Base-by-base conservation (phyloP, 2,888 invertebrate species). In the Corythucha ciliata region DNA sequence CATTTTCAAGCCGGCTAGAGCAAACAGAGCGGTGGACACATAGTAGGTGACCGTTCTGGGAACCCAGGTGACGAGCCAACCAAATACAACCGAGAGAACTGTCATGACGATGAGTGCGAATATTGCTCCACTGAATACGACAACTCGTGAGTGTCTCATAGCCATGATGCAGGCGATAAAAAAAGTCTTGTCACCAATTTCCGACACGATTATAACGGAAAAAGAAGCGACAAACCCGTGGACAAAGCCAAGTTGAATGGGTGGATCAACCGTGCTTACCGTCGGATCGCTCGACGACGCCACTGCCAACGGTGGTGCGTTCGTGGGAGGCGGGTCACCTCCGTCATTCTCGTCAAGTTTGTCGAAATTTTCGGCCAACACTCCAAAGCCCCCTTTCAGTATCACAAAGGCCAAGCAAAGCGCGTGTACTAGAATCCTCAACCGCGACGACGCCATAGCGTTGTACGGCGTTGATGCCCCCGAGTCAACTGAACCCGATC, bases 161-260 rank as follows among this genome's bases (percentile, higher is more conserved):
- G 98, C 94, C 96, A 98, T 93, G 57, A 98, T 96, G 60, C 96
- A 96, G 26, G 98, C 97, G 63, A 98, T 98, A 72, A 98, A 98
- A 74, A 98, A 98, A 10, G 97, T 98, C 72, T 97, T 98, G 72
- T 98, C 97, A 10, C 96, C 97, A 53, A 98, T 73, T 72, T 98
- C 98, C 1, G 96, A 96, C 41, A 98, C 93, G 55, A 98, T 75
- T 63, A 98, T 97, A 59, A 99, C 92, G 41, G 93, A 93, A 56
- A 98, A 75, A 0, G 97, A 87, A 34, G 97, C 94, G 48, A 96
- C 72, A 69, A 98, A 94, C 10, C 89, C 96, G 71, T 94, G 90
- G 64, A 87, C 72, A 69, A 97, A 94, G 53, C 86, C 87, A n/a
- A 57, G 47, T 5, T n/a, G n/a, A n/a, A n/a, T n/a, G n/a, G n/a